These are phyloP conservation scores for Epinotia demarniana DNA, from an alignment of 2,888 invertebrate species.

Conservation along the genomic window DNA sequence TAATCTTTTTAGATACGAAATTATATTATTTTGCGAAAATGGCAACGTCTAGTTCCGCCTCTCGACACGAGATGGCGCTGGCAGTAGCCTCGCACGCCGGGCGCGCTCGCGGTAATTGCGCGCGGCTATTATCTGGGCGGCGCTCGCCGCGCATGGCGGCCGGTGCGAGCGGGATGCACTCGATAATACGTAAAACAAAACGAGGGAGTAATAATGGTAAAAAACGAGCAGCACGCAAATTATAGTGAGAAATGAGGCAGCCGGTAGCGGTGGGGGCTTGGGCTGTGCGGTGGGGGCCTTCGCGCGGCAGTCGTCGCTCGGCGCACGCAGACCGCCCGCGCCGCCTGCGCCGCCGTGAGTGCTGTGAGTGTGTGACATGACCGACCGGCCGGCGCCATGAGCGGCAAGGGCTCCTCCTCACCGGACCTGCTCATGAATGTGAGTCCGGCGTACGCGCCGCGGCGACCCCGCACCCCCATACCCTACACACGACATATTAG, in stretches of 20 bases:
- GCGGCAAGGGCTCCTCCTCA: conserved; percentile 81
- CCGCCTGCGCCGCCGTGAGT: conserved; percentile 77
- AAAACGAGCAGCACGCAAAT: conserved; percentile 85
- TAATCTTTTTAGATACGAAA: too few species aligned
- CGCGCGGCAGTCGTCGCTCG: conserved; percentile 78
- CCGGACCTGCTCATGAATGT: conserved; percentile 85
- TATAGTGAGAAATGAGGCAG: conserved; percentile 85
- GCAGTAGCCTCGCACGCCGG: conserved; percentile 58
- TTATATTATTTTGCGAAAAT: background rate
- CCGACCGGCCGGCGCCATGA: conserved; percentile 73
- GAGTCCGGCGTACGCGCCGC: conserved; percentile 64
- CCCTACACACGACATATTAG: background rate
- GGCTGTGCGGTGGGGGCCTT: conserved; percentile 70
- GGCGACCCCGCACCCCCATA: conserved; percentile 40
- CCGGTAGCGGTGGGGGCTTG: conserved; percentile 83
- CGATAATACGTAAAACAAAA: conserved; percentile 85
- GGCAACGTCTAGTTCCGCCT: conserved; percentile 54
- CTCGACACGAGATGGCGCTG: conserved; percentile 77
- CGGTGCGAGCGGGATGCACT: conserved; percentile 85
- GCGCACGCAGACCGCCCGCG: conserved; percentile 78
- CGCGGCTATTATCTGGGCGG: conserved; percentile 83
- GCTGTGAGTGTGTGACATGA: conserved; percentile 80
- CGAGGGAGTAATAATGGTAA: conserved; percentile 85
- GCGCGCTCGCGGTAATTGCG: conserved; percentile 72
- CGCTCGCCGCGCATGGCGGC: conserved; percentile 81